Conservation (phyloP, 2,113 vertebrate species). For the Vidua chalybeata region DNA sequence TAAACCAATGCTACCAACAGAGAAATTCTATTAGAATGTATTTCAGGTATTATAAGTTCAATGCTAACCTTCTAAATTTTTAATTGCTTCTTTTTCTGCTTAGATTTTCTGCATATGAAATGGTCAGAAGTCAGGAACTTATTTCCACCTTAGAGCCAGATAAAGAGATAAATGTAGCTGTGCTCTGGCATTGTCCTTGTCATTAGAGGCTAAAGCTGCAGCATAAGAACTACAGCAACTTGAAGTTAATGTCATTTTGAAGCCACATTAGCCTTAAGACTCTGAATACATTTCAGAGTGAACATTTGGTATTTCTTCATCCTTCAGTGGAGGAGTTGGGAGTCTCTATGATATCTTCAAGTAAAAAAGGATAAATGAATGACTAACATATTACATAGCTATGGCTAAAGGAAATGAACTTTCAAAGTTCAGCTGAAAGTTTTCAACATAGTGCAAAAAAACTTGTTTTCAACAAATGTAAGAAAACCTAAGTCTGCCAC, state of each 20-base stretch:
- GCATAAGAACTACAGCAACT: constrained; percentile 69
- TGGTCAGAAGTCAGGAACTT: not conserved
- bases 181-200: not conserved
- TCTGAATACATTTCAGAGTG: constrained; percentile 66
- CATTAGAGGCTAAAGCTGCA: constrained; percentile 76
- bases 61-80: not conserved
- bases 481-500: constrained; percentile 68
- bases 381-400: not conserved
- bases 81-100: not conserved
- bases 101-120: not conserved
- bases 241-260: constrained; percentile 76
- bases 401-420: not conserved
- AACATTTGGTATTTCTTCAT: constrained; percentile 78
- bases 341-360: not conserved
- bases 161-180: not conserved
- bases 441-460: not conserved
- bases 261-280: constrained; percentile 77
- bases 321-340: constrained; percentile 78
- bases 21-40: not conserved
- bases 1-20: not conserved
- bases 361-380: not conserved
- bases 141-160: not conserved
- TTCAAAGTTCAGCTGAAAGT: constrained; percentile 19
- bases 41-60: not conserved
- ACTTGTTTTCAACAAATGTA: constrained; percentile 77